Base-by-base conservation (phyloP, 1,140 invertebrate genomes). In the Harlomillsia oculata region DNA sequence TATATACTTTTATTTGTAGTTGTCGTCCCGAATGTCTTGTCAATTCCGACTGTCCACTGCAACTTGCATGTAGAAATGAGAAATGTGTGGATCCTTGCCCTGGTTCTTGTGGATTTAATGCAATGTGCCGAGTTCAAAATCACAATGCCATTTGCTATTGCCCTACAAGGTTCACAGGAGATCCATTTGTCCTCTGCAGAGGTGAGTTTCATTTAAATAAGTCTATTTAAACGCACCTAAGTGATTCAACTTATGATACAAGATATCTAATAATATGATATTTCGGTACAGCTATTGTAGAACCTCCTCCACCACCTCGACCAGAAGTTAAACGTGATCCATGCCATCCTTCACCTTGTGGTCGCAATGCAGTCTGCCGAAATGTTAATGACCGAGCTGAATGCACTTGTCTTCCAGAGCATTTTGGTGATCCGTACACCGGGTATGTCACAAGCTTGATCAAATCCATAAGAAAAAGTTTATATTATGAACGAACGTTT, bases 71-170 rank as follows among this genome's bases (percentile, higher is more conserved):
- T 69, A 82, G 83, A 60, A 79, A 71, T n/a, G 28, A 57, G 82
- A 56, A 56, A 30, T 74, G 72, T 51, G 52, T 63, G 11, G 66
- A 71, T 49, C 69, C 69, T 18, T 71, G 70, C 66, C 6, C 54
- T 64, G 36, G 55, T 14, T 11, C 34, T 21, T 56, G 76, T 82
- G 11, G 82, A 11, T 48, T 48, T 49, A 23, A 56, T 21, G 52
- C 68, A 62, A 13, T 82, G 79, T 66, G 79, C 78, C 73, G 80
- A 49, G 80, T 82, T 0, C 79, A 85, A 63, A 85, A 86, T 67
- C 87, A 89, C 66, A 84, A 83, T 61, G 84, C 86, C 2, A 78
- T 87, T 3, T 89, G 87, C 66, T 82, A 78, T 13, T 90, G 87
- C 67, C 80, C 82, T 32, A 68, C 72, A 48, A 66, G 67, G 6